These are phyloP conservation scores for Vulpes vulpes DNA, from an alignment of 2,113 vertebrate genomes.

Conservation along the genomic window DNA sequence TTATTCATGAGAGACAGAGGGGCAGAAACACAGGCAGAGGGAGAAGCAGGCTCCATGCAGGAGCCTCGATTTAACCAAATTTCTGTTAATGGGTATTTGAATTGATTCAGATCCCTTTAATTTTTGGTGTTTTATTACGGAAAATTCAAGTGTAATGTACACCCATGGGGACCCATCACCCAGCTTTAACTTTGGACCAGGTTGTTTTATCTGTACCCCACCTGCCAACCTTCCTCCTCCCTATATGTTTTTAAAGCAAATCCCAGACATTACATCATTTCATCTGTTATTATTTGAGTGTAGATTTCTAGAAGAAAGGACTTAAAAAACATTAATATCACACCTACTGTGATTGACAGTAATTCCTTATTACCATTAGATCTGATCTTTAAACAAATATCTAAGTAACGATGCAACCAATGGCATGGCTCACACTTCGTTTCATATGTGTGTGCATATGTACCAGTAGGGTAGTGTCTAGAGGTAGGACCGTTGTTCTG, in stretches of 20 bases:
- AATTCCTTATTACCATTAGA: conserved; percentile 17
- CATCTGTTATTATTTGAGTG: background rate
- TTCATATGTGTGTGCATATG: background rate
- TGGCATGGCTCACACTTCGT: background rate
- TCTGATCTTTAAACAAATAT: background rate
- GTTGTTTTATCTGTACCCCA: background rate
- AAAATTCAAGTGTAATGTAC: background rate
- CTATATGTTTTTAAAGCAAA: background rate
- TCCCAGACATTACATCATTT: background rate
- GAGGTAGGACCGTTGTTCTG: background rate
- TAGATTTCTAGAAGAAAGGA: background rate
- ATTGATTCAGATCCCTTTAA: background rate
- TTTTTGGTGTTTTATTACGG: background rate
- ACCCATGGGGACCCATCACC: background rate
- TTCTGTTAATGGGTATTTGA: background rate
- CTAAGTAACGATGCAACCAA: background rate
- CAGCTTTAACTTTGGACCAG: background rate
- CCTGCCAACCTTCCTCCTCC: background rate
- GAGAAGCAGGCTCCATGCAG: too few relatives aligned
- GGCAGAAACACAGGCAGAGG: too few relatives aligned
- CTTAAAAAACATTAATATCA: background rate
- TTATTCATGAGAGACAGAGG: too few relatives aligned
- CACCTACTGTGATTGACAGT: background rate
- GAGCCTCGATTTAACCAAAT: background rate
- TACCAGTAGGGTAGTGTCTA: background rate